phyloP scores from a whole-genome alignment of 1,140 invertebrate species.

The Rhysida immarginata region DNA sequence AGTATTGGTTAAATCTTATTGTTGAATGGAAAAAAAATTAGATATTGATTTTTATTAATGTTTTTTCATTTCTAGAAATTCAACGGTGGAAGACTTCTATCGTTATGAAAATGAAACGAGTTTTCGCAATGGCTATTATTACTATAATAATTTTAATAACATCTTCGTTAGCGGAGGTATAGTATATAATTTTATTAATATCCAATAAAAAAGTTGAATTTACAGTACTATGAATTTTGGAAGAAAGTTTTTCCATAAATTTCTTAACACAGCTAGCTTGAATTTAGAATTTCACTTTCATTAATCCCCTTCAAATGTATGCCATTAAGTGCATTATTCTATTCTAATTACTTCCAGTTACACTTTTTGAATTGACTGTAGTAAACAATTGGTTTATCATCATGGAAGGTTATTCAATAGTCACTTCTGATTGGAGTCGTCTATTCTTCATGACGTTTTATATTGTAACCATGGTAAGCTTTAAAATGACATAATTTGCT shows the following conservation, averaged over 20 bases:
- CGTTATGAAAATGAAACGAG: slow-evolving; percentile 45
- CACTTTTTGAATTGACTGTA: slow-evolving; percentile 77
- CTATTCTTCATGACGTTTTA: slow-evolving; percentile 84
- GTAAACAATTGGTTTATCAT: slow-evolving; percentile 79
- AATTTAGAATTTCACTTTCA: too few relatives aligned
- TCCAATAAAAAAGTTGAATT: too few relatives aligned
- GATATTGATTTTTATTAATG: too few relatives aligned
- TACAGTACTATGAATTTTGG: too few relatives aligned
- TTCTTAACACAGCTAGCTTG: too few relatives aligned
- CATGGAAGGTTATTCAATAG: slow-evolving; percentile 73
- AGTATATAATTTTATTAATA: background rate
- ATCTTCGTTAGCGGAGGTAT: slow-evolving; percentile 31
- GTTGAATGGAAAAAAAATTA: too few relatives aligned
- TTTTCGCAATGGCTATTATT: slow-evolving; percentile 60
- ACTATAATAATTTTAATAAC: slow-evolving; percentile 67
- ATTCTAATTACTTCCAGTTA: too few relatives aligned
- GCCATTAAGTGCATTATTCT: too few relatives aligned
- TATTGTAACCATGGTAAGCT: slow-evolving; percentile 63
- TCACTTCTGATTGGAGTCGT: slow-evolving; percentile 38
- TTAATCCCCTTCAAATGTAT: too few relatives aligned
- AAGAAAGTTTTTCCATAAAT: too few relatives aligned
- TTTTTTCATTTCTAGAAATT: slow-evolving; percentile 55
- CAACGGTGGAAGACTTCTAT: slow-evolving; percentile 70
- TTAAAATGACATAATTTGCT: background rate
- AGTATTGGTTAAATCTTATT: too few relatives aligned